A percentile compares a stretch with the other conserved stretches of the same genome.
These are phyloP conservation scores for Ormyrus rosae DNA, from an alignment of 2,888 invertebrate genomes.

Conservation along the genomic window DNA sequence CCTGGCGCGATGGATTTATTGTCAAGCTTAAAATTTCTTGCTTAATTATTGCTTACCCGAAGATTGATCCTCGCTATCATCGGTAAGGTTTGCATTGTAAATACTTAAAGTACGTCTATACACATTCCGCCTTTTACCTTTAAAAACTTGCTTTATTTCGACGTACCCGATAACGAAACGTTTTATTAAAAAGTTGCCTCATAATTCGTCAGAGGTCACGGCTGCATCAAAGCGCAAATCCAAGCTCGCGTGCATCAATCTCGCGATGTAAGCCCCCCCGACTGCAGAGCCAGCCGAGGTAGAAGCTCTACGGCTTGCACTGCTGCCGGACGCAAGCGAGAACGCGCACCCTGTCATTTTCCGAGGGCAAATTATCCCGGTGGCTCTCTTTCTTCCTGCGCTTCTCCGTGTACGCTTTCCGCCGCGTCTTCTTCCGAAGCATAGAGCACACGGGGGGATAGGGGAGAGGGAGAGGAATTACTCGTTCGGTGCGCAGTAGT, in stretches of 20 bases:
- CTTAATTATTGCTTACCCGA: slow-evolving; percentile 16
- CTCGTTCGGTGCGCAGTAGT: neutral
- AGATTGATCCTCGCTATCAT: neutral
- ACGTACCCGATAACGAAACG: no score
- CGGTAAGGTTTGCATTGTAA: no score
- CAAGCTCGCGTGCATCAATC: neutral
- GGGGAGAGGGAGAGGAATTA: slow-evolving; percentile 11
- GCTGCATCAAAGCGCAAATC: neutral
- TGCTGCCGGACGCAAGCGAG: slow-evolving; percentile 43
- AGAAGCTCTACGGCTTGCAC: slow-evolving; percentile 17
- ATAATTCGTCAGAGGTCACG: no score
- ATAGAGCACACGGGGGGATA: neutral
- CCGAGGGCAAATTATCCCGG: slow-evolving; percentile 71
- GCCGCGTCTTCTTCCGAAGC: no score
- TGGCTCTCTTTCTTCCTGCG: slow-evolving; percentile 21
- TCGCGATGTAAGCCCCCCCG: neutral
- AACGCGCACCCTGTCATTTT: slow-evolving; percentile 71
- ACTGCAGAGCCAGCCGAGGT: neutral
- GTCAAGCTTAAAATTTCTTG: neutral
- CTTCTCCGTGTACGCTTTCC: neutral
- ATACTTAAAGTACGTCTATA: no score
- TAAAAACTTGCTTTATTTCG: no score
- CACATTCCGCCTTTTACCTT: no score
- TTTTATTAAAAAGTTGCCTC: no score
- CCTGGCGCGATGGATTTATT: neutral